A percentile compares a stretch with the other conserved stretches of the same genome.
These are phyloP conservation scores for Callorhinus ursinus DNA, from an alignment of 2,113 vertebrate genomes.

Conservation along the genomic window DNA sequence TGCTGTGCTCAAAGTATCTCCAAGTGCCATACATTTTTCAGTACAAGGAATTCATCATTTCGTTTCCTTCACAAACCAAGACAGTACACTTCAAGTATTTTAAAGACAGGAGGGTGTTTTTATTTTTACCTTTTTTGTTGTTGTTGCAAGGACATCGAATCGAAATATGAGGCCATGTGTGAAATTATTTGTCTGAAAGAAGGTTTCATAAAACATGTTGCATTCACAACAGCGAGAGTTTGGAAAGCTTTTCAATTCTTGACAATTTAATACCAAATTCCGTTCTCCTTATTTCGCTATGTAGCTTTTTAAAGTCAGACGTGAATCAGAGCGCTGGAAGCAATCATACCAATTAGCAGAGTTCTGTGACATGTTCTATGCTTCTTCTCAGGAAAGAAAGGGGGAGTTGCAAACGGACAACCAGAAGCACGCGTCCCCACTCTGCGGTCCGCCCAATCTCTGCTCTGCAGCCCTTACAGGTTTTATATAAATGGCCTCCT, in stretches of 20 bases:
- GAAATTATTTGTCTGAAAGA: not conserved
- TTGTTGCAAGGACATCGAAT: not conserved
- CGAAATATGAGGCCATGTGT: not conserved
- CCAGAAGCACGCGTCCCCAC: rapidly evolving
- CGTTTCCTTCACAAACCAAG: not conserved
- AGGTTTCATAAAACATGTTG: not conserved
- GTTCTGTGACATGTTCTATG: not conserved
- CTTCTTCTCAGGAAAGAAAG: not conserved
- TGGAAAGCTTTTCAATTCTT: not conserved
- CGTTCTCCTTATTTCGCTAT: rapidly evolving
- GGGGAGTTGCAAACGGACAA: not conserved
- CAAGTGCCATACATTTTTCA: not conserved
- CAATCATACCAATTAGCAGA: not conserved
- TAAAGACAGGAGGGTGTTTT: not conserved
- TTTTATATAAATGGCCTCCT: not conserved
- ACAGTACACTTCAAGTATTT: not conserved
- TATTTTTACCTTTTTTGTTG: not conserved
- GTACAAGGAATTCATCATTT: not conserved
- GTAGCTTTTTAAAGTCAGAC: not conserved
- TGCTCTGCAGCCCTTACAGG: rapidly evolving
- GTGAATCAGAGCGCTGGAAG: not conserved
- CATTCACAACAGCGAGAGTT: rapidly evolving
- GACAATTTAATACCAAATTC: not conserved
- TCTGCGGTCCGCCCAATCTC: rapidly evolving
- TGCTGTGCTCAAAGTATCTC: not conserved